Percentiles rank a stretch among this genome's conserved stretches.
Conservation (phyloP, 37 sponge, comb jelly and placozoan species). For the Diacarnus erythraeanus region DNA sequence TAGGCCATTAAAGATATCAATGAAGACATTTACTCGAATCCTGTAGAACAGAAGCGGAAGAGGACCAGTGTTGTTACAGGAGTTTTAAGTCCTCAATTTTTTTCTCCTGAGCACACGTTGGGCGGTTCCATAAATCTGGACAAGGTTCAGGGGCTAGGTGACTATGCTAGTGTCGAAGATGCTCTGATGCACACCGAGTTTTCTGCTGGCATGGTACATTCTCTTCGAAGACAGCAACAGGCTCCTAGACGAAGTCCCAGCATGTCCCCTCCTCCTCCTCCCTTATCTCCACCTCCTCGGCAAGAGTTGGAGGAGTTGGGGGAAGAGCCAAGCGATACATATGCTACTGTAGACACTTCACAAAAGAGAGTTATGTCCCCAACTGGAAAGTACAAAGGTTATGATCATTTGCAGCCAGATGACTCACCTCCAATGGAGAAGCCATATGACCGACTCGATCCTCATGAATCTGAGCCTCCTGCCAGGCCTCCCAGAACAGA, state of each 20-base stretch:
- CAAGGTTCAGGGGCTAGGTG: neutral
- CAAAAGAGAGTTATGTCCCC: neutral
- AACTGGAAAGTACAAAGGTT: neutral
- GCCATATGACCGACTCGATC: slow-evolving; percentile 4
- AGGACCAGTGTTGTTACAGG: neutral
- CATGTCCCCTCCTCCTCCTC: slow-evolving; percentile 20
- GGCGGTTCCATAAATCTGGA: neutral
- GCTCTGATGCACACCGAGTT: neutral
- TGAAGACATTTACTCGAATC: slow-evolving; percentile 2
- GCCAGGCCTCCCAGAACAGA: neutral
- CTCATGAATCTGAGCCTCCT: slow-evolving; percentile 1
- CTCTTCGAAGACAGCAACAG: slow-evolving; percentile 8
- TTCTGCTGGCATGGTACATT: neutral
- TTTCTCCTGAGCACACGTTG: slow-evolving; percentile 4
- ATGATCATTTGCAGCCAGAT: slow-evolving; percentile 1
- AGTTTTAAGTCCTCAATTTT: neutral
- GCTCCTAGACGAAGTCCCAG: slow-evolving; percentile 9
- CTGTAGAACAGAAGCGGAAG: slow-evolving; percentile 17
- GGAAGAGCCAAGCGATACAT: neutral
- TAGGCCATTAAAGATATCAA: neutral
- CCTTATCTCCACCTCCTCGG: neutral
- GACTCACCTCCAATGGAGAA: neutral
- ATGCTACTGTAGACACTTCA: neutral
- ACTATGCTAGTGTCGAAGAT: slow-evolving; percentile 26
- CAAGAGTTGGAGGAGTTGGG: neutral